Conservation (phyloP, 2,888 invertebrate species). For the Nephrotoma guestfalica region DNA sequence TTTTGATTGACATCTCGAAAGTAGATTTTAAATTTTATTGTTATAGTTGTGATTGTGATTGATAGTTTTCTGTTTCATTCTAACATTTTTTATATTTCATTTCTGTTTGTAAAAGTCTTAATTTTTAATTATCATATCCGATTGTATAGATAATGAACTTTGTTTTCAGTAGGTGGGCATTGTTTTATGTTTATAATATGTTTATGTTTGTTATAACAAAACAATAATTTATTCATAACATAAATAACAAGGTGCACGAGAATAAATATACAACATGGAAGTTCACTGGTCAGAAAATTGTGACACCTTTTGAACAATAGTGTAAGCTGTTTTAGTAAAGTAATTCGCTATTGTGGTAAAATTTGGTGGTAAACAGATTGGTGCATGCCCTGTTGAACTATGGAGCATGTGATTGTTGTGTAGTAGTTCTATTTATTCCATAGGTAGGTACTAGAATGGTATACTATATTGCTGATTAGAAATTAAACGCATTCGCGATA, state of each 20-base stretch:
- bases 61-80: background rate
- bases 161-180: background rate
- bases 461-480: too few species aligned
- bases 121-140: background rate
- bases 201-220: background rate
- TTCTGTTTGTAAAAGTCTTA: background rate
- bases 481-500: too few species aligned
- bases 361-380: too few species aligned
- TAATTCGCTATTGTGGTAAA: too few species aligned
- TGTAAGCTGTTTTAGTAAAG: too few species aligned
- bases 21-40: background rate
- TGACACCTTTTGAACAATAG: background rate
- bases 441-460: too few species aligned
- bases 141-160: background rate
- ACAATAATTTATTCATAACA: background rate
- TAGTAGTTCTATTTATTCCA: too few species aligned
- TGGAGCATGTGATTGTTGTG: too few species aligned
- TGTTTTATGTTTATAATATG: background rate
- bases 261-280: background rate
- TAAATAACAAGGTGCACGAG: background rate
- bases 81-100: too few species aligned
- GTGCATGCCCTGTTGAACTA: too few species aligned
- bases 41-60: background rate
- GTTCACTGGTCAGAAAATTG: background rate
- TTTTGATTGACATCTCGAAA: background rate